These are phyloP conservation scores for Bombus fervidus DNA, from an alignment of 1,140 invertebrate species.

Conservation along the genomic window DNA sequence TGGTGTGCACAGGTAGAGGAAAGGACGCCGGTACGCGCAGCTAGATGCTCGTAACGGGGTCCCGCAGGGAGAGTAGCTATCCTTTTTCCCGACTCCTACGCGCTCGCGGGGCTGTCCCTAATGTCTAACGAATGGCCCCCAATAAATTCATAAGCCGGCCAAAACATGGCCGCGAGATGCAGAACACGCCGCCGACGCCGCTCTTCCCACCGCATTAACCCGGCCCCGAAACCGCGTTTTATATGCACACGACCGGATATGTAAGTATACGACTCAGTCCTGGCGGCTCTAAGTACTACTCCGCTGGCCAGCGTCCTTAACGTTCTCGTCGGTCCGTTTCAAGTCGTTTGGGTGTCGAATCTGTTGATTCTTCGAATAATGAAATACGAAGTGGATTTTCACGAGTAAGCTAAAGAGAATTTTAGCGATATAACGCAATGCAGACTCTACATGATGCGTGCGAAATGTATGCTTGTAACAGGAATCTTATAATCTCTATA, in stretches of 20 bases:
- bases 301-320: too few relatives aligned
- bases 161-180: conserved; percentile 75
- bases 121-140: conserved; percentile 78
- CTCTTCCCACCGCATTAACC: conserved; percentile 43
- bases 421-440: too few relatives aligned
- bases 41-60: conserved; percentile 52
- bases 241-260: conserved; percentile 15
- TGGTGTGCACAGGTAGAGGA: not conserved
- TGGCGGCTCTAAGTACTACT: not conserved
- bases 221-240: conserved; percentile 47
- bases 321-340: too few relatives aligned
- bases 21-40: not conserved
- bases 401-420: too few relatives aligned
- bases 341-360: not conserved
- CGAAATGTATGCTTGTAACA: too few relatives aligned
- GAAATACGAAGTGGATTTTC: too few relatives aligned
- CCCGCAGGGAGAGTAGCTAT: conserved; percentile 67
- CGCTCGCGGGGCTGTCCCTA: conserved; percentile 69
- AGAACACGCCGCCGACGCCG: conserved; percentile 64
- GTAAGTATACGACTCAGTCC: not conserved
- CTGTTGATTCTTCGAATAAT: not conserved
- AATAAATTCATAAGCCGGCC: conserved; percentile 79
- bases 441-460: too few relatives aligned
- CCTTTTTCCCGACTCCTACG: conserved; percentile 75
- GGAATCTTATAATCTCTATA: too few relatives aligned